Base-by-base conservation (phyloP, 2,888 invertebrate genomes). In the Syrphus vitripennis region DNA sequence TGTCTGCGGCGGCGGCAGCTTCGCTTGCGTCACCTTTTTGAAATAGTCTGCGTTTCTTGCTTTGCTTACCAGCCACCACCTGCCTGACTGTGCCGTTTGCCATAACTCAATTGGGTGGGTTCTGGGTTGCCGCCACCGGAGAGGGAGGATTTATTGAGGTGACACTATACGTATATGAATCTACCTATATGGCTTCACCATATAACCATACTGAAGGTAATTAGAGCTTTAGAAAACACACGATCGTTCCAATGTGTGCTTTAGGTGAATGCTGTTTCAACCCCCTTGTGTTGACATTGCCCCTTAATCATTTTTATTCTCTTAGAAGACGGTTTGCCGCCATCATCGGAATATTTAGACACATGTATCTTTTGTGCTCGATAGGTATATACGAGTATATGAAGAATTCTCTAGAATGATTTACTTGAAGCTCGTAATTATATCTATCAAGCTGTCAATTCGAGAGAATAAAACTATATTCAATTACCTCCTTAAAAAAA, bases 1-100 rank as follows among this genome's bases (percentile, higher is more conserved):
- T 84, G 83, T 84, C 83, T 84, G 67, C 50, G 71, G 75, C 48
- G 75, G 70, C 74, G 45, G 29, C n/a, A n/a, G n/a, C 67, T 84
- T 84, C 63, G 59, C 65, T 84, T 84, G 80, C 83, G 83, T 84
- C 83, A 80, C 71, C 71, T 67, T 71, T 67, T 71, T 45, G 57
- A 80, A 80, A 84, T 76, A 84, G 59, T 75, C 79, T 59, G 19
- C 21, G 55, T 55, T 16, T 29, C 29, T 55, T 29, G 29, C 55
- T 16, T 37, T n/a, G n/a, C n/a, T n/a, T n/a, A n/a, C n/a, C n/a
- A n/a, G n/a, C n/a, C n/a, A 21, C 21, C 59, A 59, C 37, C 59
- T 59, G 59, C 59, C 45, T 42, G 40, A 26, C 42, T 19, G 6
- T 42, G 40, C 40, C 26, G 40, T 50, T 50, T 24, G 50, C n/a